Conservation (phyloP, 1,140 invertebrate species). For the Formica selysi region DNA sequence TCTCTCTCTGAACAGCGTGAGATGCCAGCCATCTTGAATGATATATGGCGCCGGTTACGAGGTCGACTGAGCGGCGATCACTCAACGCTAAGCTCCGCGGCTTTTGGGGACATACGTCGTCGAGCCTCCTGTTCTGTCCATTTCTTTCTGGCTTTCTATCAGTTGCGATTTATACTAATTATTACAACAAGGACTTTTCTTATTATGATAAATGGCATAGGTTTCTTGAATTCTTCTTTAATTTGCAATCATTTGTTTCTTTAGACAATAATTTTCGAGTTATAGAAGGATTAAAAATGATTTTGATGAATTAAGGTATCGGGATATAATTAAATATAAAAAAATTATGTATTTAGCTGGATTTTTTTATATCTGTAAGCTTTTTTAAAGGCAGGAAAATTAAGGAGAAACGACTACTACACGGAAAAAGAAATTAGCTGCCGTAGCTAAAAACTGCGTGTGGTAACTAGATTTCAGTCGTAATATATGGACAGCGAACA, state of each 20-base stretch:
- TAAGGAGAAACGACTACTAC: neutral
- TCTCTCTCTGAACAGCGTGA: conserved; percentile 79
- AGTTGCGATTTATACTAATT: conserved; percentile 59
- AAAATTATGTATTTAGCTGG: neutral
- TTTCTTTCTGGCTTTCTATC: conserved; percentile 62
- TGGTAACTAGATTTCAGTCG: too few species aligned
- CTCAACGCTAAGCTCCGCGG: conserved; percentile 81
- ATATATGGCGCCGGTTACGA: conserved; percentile 87
- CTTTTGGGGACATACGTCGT: conserved; percentile 77
- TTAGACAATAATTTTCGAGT: neutral
- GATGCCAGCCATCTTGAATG: conserved; percentile 87
- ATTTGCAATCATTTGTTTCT: neutral
- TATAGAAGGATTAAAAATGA: neutral
- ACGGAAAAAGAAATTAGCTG: too few species aligned
- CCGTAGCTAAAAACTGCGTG: too few species aligned
- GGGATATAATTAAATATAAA: neutral
- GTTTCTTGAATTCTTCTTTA: neutral
- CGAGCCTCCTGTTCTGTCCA: conserved; percentile 73
- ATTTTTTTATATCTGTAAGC: too few species aligned
- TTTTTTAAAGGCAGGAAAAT: too few species aligned
- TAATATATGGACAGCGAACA: too few species aligned
- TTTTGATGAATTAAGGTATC: neutral
- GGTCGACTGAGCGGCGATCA: conserved; percentile 86
- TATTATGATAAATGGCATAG: neutral
- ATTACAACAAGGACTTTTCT: conserved; percentile 28